Conservation (phyloP, 1,140 invertebrate genomes). For the Nasonia longicornis region DNA sequence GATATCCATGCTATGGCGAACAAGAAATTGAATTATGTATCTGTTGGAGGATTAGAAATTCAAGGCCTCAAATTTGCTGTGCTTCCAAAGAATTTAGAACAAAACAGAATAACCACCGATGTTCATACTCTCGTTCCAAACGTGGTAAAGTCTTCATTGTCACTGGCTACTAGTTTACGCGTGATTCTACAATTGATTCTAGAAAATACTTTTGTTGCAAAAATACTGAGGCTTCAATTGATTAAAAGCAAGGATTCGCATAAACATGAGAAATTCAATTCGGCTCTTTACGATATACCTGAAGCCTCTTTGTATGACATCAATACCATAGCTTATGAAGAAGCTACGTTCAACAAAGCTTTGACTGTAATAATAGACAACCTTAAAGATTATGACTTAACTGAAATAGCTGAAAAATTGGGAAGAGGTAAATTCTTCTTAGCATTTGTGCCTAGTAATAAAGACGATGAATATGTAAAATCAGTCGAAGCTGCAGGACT, state of each 20-base stretch:
- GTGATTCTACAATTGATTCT: conserved; percentile 77
- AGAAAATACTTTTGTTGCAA: conserved; percentile 78
- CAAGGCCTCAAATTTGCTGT: conserved; percentile 82
- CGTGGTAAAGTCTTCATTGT: not conserved
- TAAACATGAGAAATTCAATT: not conserved
- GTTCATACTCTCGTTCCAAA: conserved; percentile 76
- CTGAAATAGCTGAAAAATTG: conserved; percentile 53
- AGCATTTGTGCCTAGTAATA: conserved; percentile 53
- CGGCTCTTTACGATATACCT: conserved; percentile 40
- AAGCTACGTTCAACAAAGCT: conserved; percentile 66
- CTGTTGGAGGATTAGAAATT: conserved; percentile 83
- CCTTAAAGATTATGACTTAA: conserved; percentile 30
- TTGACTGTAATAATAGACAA: conserved; percentile 69
- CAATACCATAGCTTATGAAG: not conserved
- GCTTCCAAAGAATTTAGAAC: conserved; percentile 75
- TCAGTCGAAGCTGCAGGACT: conserved; percentile 53
- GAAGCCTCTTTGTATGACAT: conserved; percentile 23
- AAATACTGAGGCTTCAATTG: conserved; percentile 79
- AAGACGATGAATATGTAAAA: conserved; percentile 41
- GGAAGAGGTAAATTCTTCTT: conserved; percentile 63
- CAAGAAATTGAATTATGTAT: conserved; percentile 62
- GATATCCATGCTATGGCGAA: conserved; percentile 53
- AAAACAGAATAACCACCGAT: conserved; percentile 76
- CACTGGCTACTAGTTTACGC: conserved; percentile 67
- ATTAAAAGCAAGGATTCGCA: conserved; percentile 62